A percentile compares a stretch with the other conserved stretches of the same genome.
Evolutionary conservation across 37 sponge, comb jelly and placozoan genomes (phyloP).

Genomic region (Hexactinellida sp.): DNA sequence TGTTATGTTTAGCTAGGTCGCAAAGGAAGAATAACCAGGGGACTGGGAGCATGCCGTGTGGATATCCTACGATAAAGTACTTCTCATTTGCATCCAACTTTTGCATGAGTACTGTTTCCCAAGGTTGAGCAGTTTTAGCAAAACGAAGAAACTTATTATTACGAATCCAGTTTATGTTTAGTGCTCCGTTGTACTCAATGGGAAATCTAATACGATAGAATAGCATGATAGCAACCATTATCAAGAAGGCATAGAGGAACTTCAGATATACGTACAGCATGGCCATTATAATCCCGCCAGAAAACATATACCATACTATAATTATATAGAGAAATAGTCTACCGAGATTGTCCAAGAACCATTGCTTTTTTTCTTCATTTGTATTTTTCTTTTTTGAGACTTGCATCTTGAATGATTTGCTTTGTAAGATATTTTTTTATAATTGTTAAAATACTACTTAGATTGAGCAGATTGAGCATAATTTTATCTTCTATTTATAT

Average conservation of each 20-base stretch:
- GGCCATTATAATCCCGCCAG: not conserved
- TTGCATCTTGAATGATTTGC: not conserved
- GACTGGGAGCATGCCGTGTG: constrained; percentile 5
- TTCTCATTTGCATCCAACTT: not conserved
- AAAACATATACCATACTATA: not conserved
- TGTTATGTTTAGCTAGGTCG: not conserved
- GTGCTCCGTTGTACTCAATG: not conserved
- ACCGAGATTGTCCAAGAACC: not conserved
- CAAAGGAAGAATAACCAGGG: not conserved
- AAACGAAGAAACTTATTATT: not conserved
- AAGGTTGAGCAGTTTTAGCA: not conserved
- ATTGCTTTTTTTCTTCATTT: not conserved
- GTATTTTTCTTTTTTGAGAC: not conserved
- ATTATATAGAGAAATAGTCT: not conserved
- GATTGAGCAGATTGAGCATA: no score
- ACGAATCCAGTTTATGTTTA: not conserved
- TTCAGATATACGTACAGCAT: not conserved
- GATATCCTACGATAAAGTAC: not conserved
- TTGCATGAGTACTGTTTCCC: not conserved
- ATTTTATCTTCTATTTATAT: no score
- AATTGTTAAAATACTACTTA: no score
- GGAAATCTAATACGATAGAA: not conserved
- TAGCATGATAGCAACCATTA: not conserved
- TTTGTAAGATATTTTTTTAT: no score
- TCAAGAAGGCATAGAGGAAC: not conserved